phyloP scores from a whole-genome alignment of 2,113 vertebrate genomes.

The Sialia sialis region DNA sequence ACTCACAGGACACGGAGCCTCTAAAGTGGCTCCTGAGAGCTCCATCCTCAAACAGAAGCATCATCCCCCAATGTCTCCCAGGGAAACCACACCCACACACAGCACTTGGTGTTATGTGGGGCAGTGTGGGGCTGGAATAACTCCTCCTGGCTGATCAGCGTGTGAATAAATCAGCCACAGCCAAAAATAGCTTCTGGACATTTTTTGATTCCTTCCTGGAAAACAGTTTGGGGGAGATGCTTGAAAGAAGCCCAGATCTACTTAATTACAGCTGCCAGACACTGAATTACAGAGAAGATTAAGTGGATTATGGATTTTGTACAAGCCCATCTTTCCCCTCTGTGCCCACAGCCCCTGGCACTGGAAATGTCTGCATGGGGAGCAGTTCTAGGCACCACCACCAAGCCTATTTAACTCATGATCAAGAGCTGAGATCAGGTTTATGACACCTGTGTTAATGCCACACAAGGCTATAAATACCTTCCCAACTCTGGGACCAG shows the following conservation, averaged over 20 bases:
- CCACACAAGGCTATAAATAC: neutral
- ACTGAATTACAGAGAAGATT: neutral
- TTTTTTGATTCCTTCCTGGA: neutral
- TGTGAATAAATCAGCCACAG: slow-evolving; percentile 3
- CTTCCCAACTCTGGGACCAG: neutral
- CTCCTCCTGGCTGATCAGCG: neutral
- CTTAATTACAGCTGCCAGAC: neutral
- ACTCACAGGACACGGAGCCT: neutral
- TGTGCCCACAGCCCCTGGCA: neutral
- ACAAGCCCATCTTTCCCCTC: neutral
- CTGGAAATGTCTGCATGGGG: neutral
- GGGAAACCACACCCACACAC: neutral
- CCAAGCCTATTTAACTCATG: neutral
- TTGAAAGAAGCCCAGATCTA: neutral
- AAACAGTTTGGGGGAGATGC: neutral
- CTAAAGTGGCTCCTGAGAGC: neutral
- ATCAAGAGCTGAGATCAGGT: neutral
- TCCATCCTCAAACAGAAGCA: neutral
- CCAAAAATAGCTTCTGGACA: slow-evolving; percentile 43
- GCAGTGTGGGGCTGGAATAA: slow-evolving; percentile 38
- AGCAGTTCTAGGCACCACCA: neutral
- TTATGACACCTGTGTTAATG: neutral
- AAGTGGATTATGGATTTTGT: neutral
- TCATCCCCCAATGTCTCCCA: neutral
- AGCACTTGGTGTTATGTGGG: slow-evolving; percentile 2